Conservation (phyloP, 2,888 invertebrate species). For the Leptinotarsa tumamoca region DNA sequence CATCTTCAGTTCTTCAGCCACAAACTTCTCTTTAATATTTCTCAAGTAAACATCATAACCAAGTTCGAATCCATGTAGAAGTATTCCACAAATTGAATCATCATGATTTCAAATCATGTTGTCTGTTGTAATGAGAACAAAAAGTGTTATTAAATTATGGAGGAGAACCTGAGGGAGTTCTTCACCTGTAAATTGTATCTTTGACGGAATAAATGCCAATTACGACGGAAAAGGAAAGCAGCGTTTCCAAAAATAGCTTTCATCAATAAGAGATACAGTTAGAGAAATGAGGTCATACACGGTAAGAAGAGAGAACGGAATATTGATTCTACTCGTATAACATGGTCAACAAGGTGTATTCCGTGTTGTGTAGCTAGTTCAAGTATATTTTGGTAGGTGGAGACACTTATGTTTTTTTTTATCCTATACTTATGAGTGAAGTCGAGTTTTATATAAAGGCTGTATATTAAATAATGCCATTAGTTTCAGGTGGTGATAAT, state of each 20-base stretch:
- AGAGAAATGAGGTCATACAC: neutral
- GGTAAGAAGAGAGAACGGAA: neutral
- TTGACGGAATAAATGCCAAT: neutral
- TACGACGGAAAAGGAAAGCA: neutral
- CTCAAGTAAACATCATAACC: too few relatives aligned
- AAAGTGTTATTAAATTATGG: too few relatives aligned
- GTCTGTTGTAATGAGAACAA: too few relatives aligned
- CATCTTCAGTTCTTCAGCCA: neutral
- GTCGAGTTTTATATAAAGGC: too few relatives aligned
- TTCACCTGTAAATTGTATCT: neutral
- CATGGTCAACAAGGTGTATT: neutral
- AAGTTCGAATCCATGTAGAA: too few relatives aligned
- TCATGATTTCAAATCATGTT: neutral
- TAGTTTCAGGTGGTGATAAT: too few relatives aligned
- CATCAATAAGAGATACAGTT: neutral
- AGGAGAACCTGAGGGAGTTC: neutral
- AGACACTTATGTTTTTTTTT: too few relatives aligned
- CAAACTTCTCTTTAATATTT: neutral
- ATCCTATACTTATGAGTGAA: too few relatives aligned
- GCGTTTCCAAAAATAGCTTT: conserved; percentile 2
- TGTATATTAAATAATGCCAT: too few relatives aligned
- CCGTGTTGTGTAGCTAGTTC: too few relatives aligned
- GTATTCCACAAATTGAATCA: too few relatives aligned
- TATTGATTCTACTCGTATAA: neutral
- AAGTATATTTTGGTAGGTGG: too few relatives aligned